Evolutionary conservation across 2,113 vertebrate species (phyloP).

Genomic region (Rhinolophus ferrumequinum): DNA sequence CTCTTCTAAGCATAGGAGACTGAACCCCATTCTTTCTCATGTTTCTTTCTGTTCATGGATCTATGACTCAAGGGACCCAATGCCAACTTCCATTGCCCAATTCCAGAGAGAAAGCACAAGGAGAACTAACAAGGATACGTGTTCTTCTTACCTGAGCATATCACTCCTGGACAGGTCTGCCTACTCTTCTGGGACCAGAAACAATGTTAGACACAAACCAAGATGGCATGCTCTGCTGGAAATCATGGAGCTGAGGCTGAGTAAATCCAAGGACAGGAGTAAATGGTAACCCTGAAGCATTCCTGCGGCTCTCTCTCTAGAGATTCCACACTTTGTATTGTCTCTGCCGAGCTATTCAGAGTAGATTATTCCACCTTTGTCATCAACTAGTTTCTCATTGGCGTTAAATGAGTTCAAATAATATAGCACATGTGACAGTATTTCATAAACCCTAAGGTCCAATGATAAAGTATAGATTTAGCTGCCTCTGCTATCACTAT

Average conservation of each 20-base stretch:
- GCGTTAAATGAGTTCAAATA: background rate
- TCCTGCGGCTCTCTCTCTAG: background rate
- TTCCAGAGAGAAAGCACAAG: background rate
- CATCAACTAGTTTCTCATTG: background rate
- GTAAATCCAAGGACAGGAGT: background rate
- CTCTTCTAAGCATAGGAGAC: background rate
- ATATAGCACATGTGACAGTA: rapidly evolving
- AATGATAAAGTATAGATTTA: too few relatives aligned
- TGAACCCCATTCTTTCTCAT: background rate
- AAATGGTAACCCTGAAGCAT: background rate
- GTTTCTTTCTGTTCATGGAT: background rate
- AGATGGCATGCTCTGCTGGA: background rate
- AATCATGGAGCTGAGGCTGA: background rate
- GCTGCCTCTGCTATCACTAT: rapidly evolving
- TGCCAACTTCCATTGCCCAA: background rate
- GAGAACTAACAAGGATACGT: background rate
- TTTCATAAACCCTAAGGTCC: background rate
- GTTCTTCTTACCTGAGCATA: background rate
- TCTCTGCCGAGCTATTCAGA: background rate
- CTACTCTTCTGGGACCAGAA: background rate
- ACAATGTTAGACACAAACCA: background rate
- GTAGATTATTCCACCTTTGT: background rate
- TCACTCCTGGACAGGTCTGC: background rate
- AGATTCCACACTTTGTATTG: background rate
- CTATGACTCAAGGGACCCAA: background rate